phyloP scores from a whole-genome alignment of 2,113 vertebrate genomes.

The Xiphophorus hellerii region DNA sequence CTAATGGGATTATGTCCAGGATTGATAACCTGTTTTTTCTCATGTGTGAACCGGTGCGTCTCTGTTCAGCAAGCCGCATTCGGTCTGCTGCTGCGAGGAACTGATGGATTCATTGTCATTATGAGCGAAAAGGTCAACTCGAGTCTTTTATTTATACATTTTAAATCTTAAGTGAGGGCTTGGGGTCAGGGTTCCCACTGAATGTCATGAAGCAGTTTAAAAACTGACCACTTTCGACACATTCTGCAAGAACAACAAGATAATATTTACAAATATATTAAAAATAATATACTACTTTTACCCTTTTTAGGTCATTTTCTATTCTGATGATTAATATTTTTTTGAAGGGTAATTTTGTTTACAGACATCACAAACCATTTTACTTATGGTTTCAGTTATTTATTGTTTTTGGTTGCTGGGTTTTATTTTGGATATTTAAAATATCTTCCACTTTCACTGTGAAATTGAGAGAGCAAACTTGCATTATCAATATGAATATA shows the following conservation, averaged over 20 bases:
- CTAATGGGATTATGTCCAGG: slow-evolving; percentile 70
- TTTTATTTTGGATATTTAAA: too few relatives aligned
- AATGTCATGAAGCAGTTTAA: neutral
- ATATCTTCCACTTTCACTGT: too few relatives aligned
- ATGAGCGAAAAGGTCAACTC: too few relatives aligned
- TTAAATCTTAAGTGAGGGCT: neutral
- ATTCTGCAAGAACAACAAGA: neutral
- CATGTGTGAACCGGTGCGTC: slow-evolving; percentile 52
- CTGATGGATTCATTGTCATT: neutral
- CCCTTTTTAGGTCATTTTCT: too few relatives aligned
- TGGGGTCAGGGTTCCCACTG: neutral
- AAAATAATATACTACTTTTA: neutral
- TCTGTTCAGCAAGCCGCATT: slow-evolving; percentile 36
- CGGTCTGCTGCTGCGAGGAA: slow-evolving; percentile 30
- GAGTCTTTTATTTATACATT: neutral
- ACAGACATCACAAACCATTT: too few relatives aligned
- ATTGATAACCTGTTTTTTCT: slow-evolving; percentile 63
- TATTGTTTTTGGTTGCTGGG: too few relatives aligned
- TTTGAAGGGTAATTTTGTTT: too few relatives aligned
- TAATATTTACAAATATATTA: neutral
- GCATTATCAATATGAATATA: too few relatives aligned
- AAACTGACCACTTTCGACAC: neutral
- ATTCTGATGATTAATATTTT: too few relatives aligned
- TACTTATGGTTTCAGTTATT: too few relatives aligned
- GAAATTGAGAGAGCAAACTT: too few relatives aligned